phyloP scores from a whole-genome alignment of 2,888 invertebrate species.

The Myathropa florea region DNA sequence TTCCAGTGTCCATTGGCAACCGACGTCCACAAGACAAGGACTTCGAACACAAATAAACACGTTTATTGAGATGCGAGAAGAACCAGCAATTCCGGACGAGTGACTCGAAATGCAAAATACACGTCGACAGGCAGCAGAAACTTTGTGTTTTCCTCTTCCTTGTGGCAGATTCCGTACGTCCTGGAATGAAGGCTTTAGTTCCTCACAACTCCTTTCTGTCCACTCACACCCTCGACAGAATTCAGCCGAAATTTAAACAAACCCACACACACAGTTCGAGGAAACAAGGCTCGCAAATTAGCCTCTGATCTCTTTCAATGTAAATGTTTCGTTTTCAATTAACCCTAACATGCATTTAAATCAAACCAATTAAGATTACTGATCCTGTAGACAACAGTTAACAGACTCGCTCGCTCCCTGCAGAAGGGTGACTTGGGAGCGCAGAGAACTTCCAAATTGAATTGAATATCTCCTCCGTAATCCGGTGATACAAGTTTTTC shows the following conservation, averaged over 20 bases:
- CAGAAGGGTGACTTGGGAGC: no score
- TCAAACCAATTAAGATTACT: neutral
- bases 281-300: neutral
- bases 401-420: neutral
- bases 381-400: neutral
- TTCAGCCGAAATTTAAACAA: neutral
- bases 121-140: neutral
- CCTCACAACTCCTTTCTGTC: no score
- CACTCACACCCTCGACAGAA: no score
- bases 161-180: neutral
- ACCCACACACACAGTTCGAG: neutral
- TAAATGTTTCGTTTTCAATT: neutral
- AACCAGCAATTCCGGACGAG: neutral
- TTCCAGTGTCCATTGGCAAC: neutral
- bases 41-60: neutral
- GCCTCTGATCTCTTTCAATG: neutral
- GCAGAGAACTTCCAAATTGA: conserved; percentile 2
- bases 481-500: conserved; percentile 28
- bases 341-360: neutral
- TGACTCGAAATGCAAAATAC: neutral
- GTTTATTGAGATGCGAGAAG: neutral
- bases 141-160: neutral
- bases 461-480: conserved; percentile 32
- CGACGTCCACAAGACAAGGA: neutral
- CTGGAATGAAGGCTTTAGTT: neutral